These are phyloP conservation scores for Glandiceps talaboti DNA, from an alignment of 53 echinoderm and acorn worm genomes.

Conservation along the genomic window DNA sequence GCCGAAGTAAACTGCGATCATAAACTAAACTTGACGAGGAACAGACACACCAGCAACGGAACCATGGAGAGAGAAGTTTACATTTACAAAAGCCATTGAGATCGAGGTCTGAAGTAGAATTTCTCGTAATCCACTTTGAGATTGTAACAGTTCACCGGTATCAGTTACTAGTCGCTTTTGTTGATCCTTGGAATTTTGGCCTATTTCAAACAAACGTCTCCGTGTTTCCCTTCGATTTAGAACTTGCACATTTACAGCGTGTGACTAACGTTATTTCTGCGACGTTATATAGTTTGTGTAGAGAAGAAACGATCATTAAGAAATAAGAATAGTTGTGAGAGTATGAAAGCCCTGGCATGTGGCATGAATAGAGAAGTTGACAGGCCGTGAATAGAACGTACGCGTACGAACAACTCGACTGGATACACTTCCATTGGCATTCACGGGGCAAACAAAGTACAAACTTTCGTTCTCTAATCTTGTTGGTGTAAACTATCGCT, in stretches of 20 bases:
- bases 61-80: too few species aligned
- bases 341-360: not conserved
- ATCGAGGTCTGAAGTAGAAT: not conserved
- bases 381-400: not conserved
- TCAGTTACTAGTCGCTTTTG: not conserved
- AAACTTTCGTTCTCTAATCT: not conserved
- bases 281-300: too few species aligned
- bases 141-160: not conserved
- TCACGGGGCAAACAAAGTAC: not conserved
- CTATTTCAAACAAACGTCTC: not conserved
- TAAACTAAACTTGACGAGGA: too few species aligned
- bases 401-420: too few species aligned
- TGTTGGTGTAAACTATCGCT: not conserved
- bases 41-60: not conserved
- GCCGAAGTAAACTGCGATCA: too few species aligned
- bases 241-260: too few species aligned
- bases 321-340: not conserved
- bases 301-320: too few species aligned
- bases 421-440: not conserved
- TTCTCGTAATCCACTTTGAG: not conserved
- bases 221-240: too few species aligned
- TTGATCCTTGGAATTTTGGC: not conserved
- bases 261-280: too few species aligned
- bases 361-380: not conserved
- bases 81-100: not conserved